These are phyloP conservation scores for Spea multiplicata DNA, from an alignment of 2,113 vertebrate species.

Conservation along the genomic window DNA sequence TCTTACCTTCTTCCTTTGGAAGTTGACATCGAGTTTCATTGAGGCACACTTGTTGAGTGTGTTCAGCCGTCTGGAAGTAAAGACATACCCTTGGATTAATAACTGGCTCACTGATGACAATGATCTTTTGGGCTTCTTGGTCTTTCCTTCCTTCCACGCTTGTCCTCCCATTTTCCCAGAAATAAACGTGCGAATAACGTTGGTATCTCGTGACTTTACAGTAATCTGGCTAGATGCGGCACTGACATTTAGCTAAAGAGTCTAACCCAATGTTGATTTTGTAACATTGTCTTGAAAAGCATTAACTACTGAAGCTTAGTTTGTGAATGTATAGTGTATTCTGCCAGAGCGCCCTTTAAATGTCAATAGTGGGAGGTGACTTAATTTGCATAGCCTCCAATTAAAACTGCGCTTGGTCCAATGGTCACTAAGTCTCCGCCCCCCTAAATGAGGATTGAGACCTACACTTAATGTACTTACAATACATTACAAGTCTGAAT, in stretches of 20 bases:
- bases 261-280: constrained; percentile 20
- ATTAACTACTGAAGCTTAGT: not conserved
- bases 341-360: not conserved
- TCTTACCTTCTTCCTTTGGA: constrained; percentile 93
- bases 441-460: not conserved
- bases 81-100: constrained; percentile 59
- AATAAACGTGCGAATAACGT: constrained; percentile 1
- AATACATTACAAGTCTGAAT: not conserved
- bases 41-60: constrained; percentile 97
- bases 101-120: constrained; percentile 49
- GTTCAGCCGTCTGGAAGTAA: constrained; percentile 85
- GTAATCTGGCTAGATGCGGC: not conserved
- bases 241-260: constrained; percentile 25
- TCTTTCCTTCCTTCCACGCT: constrained; percentile 40
- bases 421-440: not conserved
- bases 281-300: not conserved
- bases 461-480: constrained; percentile 2
- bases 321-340: not conserved
- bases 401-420: not conserved
- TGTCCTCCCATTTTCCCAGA: constrained; percentile 47
- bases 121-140: constrained; percentile 30
- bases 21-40: constrained; percentile 97
- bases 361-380: not conserved
- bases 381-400: not conserved
- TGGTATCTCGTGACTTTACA: not conserved